phyloP scores from a whole-genome alignment of 2,797 vertebrate genomes.

The Epinephelus awoara region DNA sequence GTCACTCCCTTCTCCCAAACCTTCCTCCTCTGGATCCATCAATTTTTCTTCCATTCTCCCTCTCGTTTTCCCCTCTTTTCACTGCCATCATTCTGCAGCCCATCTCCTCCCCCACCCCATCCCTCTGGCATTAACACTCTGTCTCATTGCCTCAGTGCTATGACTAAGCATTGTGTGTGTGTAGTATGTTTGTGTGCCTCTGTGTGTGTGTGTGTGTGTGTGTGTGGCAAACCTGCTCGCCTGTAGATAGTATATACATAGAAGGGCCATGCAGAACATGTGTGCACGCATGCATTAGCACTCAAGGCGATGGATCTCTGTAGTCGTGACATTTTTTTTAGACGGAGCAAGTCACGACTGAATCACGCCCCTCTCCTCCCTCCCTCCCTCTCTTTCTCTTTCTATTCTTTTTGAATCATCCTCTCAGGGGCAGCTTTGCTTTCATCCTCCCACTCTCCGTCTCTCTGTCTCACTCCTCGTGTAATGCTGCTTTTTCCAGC shows the following conservation, averaged over 20 bases:
- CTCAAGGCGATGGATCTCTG: conserved; percentile 58
- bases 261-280: conserved; percentile 32
- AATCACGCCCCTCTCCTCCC: conserved; percentile 61
- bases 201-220: conserved; percentile 32
- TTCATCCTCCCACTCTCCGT: conserved; percentile 68
- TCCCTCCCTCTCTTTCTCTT: conserved; percentile 41
- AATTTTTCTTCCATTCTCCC: conserved; percentile 23
- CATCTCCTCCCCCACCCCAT: conserved; percentile 47
- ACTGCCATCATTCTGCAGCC: conserved; percentile 62
- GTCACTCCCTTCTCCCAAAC: conserved; percentile 3
- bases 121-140: conserved; percentile 71
- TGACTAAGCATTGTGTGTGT: conserved; percentile 81
- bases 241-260: conserved; percentile 10
- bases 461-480: conserved; percentile 54
- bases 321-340: conserved; percentile 74
- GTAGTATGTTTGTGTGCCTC: conserved; percentile 16
- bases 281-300: conserved; percentile 51
- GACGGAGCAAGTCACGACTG: conserved; percentile 76
- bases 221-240: conserved; percentile 29
- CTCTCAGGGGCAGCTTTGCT: conserved; percentile 73
- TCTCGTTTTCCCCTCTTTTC: conserved; percentile 56
- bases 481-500: conserved; percentile 55
- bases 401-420: conserved; percentile 73
- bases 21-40: conserved; percentile 13
- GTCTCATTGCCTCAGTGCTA: conserved; percentile 75